Base-by-base conservation (phyloP, 2,113 vertebrate species). In the Heterotis niloticus region DNA sequence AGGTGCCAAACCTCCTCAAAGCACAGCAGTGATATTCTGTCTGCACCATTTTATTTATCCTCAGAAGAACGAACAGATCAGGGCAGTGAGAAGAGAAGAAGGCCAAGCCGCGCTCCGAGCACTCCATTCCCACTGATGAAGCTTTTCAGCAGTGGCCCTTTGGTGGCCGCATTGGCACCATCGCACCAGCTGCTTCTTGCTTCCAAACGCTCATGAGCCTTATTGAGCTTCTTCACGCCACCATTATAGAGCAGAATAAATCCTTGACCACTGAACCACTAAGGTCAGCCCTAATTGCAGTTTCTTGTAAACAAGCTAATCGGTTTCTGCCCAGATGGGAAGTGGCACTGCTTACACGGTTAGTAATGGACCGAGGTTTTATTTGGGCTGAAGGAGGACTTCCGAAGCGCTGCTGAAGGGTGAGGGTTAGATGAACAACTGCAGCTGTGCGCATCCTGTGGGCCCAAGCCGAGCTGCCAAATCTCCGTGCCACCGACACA, bases 241-340 rank as follows among this genome's bases (percentile, higher is more conserved):
- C 79, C 80, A 80, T 65, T 72, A 51, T 66, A 67, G 62, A 69
- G 71, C 59, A 76, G 64, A 20, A 64, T 69, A 51, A 76, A 83
- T 78, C 70, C 80, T 86, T 80, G 80, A 84, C 80, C 81, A 57
- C 54, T 81, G 68, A 76, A 76, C 78, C 24, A 24, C 67, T 64
- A 60, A 79, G 83, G 83, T 86, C 81, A 85, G 76, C 64, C 64
- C 56, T 83, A 86, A 85, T 83, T 83, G 81, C 75, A 26, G 76
- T 81, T 79, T 70, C 65, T 16, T 75, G 82, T 83, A 83, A 83
- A 85, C 77, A 79, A 81, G 60, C 75, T 84, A 82, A 85, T 88
- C 73, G 64, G 26, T 52, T 29, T 54, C 75, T 79, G 80, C 23
- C 70, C 20, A 64, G 81, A 78, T 78, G 74, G 59, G 44, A 78